Conservation (phyloP, 1,140 invertebrate species). For the Drosophila littoralis region DNA sequence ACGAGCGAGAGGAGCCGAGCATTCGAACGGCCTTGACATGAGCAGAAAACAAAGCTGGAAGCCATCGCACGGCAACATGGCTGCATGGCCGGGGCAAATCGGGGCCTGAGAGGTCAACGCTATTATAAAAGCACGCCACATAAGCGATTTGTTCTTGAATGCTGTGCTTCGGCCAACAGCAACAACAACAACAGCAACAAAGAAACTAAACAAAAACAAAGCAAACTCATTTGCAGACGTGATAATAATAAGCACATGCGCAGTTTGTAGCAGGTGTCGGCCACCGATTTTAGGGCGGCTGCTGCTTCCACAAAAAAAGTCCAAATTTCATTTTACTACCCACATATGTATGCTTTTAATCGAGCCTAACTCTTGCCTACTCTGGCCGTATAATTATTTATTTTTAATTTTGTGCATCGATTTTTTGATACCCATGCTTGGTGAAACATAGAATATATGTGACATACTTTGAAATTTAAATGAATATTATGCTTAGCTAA, state of each 20-base stretch:
- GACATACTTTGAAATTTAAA: no score
- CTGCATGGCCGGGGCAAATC: not conserved
- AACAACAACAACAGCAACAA: not conserved
- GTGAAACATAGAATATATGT: no score
- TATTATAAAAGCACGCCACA: constrained; percentile 18
- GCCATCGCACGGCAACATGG: constrained; percentile 15
- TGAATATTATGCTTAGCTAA: no score
- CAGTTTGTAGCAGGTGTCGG: constrained; percentile 27
- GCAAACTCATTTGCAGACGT: constrained; percentile 33
- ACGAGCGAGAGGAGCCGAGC: constrained; percentile 7
- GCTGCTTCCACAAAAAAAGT: not conserved
- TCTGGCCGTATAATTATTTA: no score
- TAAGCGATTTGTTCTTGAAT: constrained; percentile 13
- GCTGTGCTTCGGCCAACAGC: not conserved
- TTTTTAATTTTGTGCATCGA: no score
- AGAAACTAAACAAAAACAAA: constrained; percentile 22
- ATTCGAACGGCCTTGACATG: constrained; percentile 57
- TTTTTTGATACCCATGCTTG: no score
- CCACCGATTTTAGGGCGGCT: constrained; percentile 22
- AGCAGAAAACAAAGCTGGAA: constrained; percentile 27
- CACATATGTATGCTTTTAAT: not conserved
- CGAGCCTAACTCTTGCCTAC: no score
- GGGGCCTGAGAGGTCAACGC: constrained; percentile 1
- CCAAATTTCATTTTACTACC: no score
- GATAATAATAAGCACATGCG: constrained; percentile 45